Evolutionary conservation across 2,797 vertebrate genomes (phyloP).

Genomic region (Leuciscus waleckii): DNA sequence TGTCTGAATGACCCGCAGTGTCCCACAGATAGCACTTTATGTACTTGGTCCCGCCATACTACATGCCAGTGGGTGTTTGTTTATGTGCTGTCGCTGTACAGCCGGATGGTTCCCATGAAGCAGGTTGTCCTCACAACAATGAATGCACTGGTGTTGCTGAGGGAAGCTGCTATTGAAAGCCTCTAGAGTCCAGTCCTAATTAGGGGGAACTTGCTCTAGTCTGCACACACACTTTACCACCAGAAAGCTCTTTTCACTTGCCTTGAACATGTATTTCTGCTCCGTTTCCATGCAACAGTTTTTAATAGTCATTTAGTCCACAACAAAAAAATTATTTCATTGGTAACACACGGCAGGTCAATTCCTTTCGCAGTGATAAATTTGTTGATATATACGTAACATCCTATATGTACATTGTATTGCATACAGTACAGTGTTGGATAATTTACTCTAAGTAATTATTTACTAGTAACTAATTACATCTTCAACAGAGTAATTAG

Average conservation of each 20-base stretch:
- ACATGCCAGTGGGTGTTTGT: constrained; percentile 4
- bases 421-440: too few relatives aligned
- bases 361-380: background rate
- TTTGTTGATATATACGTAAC: background rate
- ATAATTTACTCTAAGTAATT: too few relatives aligned
- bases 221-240: constrained; percentile 15
- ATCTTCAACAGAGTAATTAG: too few relatives aligned
- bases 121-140: constrained; percentile 13
- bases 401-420: too few relatives aligned
- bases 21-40: background rate
- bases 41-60: background rate
- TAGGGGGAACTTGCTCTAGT: constrained; percentile 24
- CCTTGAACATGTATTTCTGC: background rate
- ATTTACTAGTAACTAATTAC: too few relatives aligned
- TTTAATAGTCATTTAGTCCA: background rate
- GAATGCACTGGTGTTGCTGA: constrained; percentile 29
- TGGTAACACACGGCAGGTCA: background rate
- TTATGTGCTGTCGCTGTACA: constrained; percentile 19
- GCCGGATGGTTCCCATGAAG: constrained; percentile 8
- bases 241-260: background rate
- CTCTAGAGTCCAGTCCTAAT: constrained; percentile 43
- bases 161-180: constrained; percentile 20
- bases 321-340: background rate
- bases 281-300: background rate
- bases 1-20: constrained; percentile 14